These are phyloP conservation scores for Syngnathus scovelli DNA, from an alignment of 2,113 vertebrate species.

Conservation along the genomic window DNA sequence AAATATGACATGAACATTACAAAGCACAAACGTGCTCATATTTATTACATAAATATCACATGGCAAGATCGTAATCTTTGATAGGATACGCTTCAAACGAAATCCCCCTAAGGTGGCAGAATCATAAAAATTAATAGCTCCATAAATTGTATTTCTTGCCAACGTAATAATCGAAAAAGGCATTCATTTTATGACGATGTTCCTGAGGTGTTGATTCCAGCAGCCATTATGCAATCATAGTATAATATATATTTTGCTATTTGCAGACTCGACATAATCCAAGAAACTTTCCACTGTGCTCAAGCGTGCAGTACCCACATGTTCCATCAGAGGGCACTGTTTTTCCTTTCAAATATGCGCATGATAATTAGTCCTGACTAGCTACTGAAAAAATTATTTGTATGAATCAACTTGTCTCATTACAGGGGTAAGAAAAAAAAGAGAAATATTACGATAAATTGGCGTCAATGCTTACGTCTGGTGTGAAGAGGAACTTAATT, in stretches of 20 bases:
- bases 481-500: constrained; percentile 89
- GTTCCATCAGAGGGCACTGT: neutral
- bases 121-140: neutral
- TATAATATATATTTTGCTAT: too few species aligned
- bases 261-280: too few species aligned
- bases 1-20: neutral
- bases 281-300: too few species aligned
- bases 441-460: neutral
- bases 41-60: neutral
- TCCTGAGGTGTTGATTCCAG: neutral
- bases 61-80: neutral
- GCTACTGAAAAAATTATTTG: too few species aligned
- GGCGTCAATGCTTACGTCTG: constrained; percentile 76
- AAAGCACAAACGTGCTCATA: neutral
- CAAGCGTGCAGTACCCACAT: too few species aligned
- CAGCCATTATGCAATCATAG: too few species aligned
- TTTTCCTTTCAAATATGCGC: neutral
- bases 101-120: neutral
- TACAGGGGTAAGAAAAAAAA: too few species aligned
- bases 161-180: neutral
- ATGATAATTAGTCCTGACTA: neutral
- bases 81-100: neutral
- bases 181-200: neutral
- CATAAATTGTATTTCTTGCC: neutral
- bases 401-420: too few species aligned